Evolutionary conservation across 2,113 vertebrate genomes (phyloP).

Genomic region (Brienomyrus brachyistius): DNA sequence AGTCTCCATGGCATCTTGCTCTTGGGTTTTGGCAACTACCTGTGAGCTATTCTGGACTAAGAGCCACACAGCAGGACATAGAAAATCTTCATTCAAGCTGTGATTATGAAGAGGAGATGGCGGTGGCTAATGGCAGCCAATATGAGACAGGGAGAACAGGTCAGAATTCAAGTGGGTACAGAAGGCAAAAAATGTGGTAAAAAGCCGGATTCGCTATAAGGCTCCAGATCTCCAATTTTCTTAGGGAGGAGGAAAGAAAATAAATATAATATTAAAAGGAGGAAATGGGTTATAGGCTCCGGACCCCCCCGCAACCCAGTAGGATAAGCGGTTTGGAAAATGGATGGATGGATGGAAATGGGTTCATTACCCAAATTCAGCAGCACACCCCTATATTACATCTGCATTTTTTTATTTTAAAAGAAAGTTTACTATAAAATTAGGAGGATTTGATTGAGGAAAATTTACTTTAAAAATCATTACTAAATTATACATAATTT

Average conservation of each 20-base stretch:
- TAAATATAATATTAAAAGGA: neutral
- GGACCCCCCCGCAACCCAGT: too few relatives aligned
- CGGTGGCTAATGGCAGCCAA: neutral
- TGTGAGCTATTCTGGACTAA: neutral
- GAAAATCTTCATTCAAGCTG: neutral
- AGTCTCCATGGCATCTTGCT: neutral
- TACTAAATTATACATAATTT: neutral
- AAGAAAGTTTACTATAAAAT: neutral
- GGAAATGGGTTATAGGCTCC: neutral
- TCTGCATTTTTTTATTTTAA: neutral
- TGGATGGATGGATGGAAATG: neutral
- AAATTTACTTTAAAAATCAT: neutral
- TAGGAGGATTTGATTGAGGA: neutral
- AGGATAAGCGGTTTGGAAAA: too few relatives aligned
- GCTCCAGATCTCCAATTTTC: neutral
- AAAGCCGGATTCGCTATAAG: neutral
- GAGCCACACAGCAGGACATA: neutral
- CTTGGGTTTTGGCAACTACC: neutral
- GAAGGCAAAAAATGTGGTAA: neutral
- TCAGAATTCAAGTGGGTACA: neutral
- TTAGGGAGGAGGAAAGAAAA: neutral
- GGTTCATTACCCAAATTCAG: neutral
- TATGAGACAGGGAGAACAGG: neutral
- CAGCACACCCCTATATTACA: neutral
- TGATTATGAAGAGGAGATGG: neutral